Base-by-base conservation (phyloP, 53 echinoderm and acorn worm species). In the Glandiceps talaboti region DNA sequence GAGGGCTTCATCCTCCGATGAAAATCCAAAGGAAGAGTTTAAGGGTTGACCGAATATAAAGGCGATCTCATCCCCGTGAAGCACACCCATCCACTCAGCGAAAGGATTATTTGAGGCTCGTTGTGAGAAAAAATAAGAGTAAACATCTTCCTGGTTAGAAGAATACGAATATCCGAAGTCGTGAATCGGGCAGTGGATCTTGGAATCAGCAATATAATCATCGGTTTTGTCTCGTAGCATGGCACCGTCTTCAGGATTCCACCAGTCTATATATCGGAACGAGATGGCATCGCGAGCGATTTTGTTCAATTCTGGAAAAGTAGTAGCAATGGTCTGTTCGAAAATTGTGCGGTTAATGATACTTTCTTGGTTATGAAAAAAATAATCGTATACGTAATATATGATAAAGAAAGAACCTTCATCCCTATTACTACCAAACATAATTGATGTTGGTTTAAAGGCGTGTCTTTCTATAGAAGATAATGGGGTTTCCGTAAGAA, bases 41-140 rank as follows among this genome's bases (percentile, higher is more conserved):
- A 99, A 83, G 14, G 94, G 91, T 84, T 91, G 86, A 1, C 99
- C 99, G 29, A 99, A 94, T 76, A 86, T 78, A 78, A 87, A 99
- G 28, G 88, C 84, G 14, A 99, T 89, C 76, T 99, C 99, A 75
- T 99, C 99, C 0, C 99, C 99, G 79, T 99, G 99, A 28, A 99
- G 82, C 28, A 94, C 91, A 0, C 99, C 99, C 97, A 97, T 99
- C 99, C 99, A 99, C 20, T 94, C 89, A 14, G 86, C 88, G 91
- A 91, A 97, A 0, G 99, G 99, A 74, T 85, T 85, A 10, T 89
- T 86, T 0, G 87, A 87, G 29, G 91, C 80, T 26, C 94, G 73
- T 77, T 91, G 85, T 26, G 32, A 33, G 72, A 99, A 99, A 12
- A 89, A 77, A 74, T 99, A 99, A 77, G 88, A 81, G 78, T 94